Conservation (phyloP, 2,888 invertebrate species). For the Philopedon plagiatum region DNA sequence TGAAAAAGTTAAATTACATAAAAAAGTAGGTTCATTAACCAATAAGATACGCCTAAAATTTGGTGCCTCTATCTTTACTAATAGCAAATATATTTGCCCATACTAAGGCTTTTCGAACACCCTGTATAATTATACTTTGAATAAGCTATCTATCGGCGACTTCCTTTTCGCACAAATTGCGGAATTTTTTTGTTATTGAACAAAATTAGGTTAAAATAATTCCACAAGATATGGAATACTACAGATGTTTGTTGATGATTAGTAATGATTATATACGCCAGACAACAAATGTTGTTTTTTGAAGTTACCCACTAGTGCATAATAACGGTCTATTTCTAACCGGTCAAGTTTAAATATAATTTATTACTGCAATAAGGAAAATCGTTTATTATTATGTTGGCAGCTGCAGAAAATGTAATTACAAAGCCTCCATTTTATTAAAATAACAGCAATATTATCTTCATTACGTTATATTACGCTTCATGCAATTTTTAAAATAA, state of each 20-base stretch:
- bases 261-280: too few relatives aligned
- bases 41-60: too few relatives aligned
- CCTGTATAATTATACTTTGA: too few relatives aligned
- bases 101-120: too few relatives aligned
- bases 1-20: too few relatives aligned
- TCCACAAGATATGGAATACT: neutral
- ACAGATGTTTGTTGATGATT: neutral
- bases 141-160: too few relatives aligned
- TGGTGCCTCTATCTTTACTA: too few relatives aligned
- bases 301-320: neutral
- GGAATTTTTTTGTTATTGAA: too few relatives aligned
- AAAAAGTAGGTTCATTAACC: too few relatives aligned
- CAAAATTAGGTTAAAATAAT: conserved; percentile 6
- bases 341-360: conserved; percentile 21
- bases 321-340: conserved; percentile 4
- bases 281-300: neutral
- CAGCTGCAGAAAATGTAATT: neutral
- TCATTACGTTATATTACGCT: neutral
- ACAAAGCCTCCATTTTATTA: neutral
- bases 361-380: conserved; percentile 14
- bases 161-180: too few relatives aligned
- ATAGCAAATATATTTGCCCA: too few relatives aligned
- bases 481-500: neutral
- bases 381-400: conserved; percentile 5
- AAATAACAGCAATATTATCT: neutral